Evolutionary conservation across 2,888 invertebrate genomes (phyloP).

Genomic region (Aproaerema taeniolella): DNA sequence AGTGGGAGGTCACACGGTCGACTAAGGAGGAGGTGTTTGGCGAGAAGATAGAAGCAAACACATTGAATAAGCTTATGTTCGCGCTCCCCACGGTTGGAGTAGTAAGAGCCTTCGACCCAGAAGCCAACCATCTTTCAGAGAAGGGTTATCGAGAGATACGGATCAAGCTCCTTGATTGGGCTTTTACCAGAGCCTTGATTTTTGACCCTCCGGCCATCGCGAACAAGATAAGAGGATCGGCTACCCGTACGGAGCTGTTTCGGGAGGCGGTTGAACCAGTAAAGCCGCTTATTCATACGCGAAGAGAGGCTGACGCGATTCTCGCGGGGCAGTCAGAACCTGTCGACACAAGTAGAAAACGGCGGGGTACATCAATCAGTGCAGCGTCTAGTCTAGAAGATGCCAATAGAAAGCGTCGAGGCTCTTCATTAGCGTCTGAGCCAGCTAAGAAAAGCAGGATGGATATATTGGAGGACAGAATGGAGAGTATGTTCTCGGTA

Average conservation of each 20-base stretch:
- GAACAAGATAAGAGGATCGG: conserved; percentile 4
- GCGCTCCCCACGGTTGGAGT: background rate
- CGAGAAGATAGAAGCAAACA: background rate
- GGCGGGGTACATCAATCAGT: background rate
- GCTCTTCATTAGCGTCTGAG: background rate
- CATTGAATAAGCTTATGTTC: background rate
- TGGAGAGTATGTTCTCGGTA: background rate
- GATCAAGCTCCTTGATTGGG: background rate
- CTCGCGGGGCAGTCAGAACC: background rate
- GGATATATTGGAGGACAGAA: background rate
- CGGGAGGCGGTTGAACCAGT: background rate
- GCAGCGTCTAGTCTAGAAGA: too few relatives aligned
- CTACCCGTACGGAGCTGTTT: conserved; percentile 1
- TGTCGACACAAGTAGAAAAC: background rate
- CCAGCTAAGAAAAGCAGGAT: background rate
- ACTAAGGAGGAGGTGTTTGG: conserved; percentile 3
- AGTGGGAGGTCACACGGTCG: conserved; percentile 1
- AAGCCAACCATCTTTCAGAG: conserved; percentile 14
- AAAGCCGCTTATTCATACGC: background rate
- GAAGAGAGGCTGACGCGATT: background rate
- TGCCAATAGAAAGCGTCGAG: too few relatives aligned
- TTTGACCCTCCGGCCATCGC: conserved; percentile 2
- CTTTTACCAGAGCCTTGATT: conserved; percentile 4
- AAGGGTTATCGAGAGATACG: conserved; percentile 12
- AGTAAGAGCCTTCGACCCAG: conserved; percentile 12